Base-by-base conservation (phyloP, 2,797 vertebrate species). In the Catamblyrhynchus diadema region DNA sequence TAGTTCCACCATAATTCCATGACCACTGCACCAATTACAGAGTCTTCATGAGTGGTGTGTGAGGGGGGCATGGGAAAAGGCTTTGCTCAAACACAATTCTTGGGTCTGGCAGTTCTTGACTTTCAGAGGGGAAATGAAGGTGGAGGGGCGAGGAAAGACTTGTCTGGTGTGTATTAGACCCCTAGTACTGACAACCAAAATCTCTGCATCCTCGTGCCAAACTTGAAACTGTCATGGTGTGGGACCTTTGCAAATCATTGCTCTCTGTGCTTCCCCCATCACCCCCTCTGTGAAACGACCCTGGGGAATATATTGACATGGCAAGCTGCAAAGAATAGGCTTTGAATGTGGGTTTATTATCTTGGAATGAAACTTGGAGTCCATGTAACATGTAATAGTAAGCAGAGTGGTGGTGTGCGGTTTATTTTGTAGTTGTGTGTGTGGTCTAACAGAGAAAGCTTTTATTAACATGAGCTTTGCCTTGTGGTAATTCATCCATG, bases 141-240 rank as follows among this genome's bases (percentile, higher is more conserved):
- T 0, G 3, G 12, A 41, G 33, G 30, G 7, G 9, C 42, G 24
- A 67, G 57, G n/a, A 74, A 53, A 78, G 3, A 21, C n/a, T 71
- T 61, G 23, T 33, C 42, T 83, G 22, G 22, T 65, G 45, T 67
- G 10, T 8, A 4, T 60, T 60, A 33, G 2, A 8, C 5, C 2
- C 12, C 20, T 44, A 17, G 15, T 17, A 37, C 22, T 71, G 33
- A 32, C n/a, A 50, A 17, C 25, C 15, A 61, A 32, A 66, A 78
- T 56, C 18, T 24, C 30, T 75, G n/a, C 62, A 69, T 64, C 47
- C 30, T 86, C 2, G 1, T 33, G 19, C 13, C 35, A 35, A 16
- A 2, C 27, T 50, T 81, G 51, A 30, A 50, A 57, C 14, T 1
- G 0, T 64, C 30, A 24, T 2, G 1, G 9, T 18, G 8, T 54